These are phyloP conservation scores for Cenopis cana DNA, from an alignment of 2,888 invertebrate genomes.

Conservation along the genomic window DNA sequence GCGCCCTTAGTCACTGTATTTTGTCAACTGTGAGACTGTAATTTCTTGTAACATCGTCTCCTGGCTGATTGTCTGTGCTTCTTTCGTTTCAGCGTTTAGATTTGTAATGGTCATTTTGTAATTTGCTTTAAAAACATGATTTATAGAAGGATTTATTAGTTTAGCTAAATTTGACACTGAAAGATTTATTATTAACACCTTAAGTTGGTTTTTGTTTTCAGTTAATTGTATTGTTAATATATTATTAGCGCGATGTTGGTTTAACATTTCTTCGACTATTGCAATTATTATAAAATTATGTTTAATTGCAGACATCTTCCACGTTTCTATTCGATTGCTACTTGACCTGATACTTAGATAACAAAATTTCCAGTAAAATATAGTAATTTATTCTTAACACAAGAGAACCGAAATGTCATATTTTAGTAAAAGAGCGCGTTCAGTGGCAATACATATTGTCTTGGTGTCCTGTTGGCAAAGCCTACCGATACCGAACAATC, in stretches of 20 bases:
- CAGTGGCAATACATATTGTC: not conserved
- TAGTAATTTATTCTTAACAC: not conserved
- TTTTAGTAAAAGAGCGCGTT: too few relatives aligned
- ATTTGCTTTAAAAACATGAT: not conserved
- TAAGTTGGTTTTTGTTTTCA: too few relatives aligned
- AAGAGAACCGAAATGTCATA: too few relatives aligned
- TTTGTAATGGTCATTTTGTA: not conserved
- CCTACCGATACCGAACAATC: not conserved
- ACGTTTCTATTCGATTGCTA: not conserved
- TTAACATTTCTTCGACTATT: not conserved
- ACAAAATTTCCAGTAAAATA: not conserved
- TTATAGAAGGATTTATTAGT: not conserved
- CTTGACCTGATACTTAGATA: too few relatives aligned
- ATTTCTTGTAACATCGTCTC: constrained; percentile 28
- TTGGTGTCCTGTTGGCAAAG: not conserved
- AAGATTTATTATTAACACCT: too few relatives aligned
- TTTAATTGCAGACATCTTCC: not conserved
- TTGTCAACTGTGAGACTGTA: constrained; percentile 20
- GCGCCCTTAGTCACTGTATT: constrained; percentile 30
- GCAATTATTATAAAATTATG: not conserved
- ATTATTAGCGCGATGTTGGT: too few relatives aligned
- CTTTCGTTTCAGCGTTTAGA: not conserved
- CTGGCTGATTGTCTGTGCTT: not conserved
- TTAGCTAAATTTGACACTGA: too few relatives aligned
- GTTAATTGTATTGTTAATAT: too few relatives aligned